A percentile compares a stretch with the other conserved stretches of the same genome.
These are phyloP conservation scores for Gallirallus australis DNA, from an alignment of 2,797 vertebrate species.

Conservation along the genomic window DNA sequence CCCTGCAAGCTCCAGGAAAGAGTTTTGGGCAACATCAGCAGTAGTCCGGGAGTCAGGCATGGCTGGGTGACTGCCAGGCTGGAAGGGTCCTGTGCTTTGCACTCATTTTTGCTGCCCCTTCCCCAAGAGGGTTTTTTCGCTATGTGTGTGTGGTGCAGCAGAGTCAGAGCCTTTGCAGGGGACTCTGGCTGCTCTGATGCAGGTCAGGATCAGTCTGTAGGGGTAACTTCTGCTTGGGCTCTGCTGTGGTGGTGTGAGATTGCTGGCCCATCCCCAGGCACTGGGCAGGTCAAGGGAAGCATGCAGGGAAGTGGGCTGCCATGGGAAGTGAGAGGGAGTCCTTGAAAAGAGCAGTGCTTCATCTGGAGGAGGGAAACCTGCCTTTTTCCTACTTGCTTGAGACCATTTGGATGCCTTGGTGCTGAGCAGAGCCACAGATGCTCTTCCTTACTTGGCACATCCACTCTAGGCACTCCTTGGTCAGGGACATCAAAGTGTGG, in stretches of 20 bases:
- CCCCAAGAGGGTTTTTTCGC: neutral
- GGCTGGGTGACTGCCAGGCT: neutral
- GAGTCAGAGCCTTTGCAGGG: neutral
- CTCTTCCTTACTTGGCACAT: neutral
- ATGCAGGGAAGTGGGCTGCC: neutral
- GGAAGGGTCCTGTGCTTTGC: neutral
- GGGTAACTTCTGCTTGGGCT: neutral
- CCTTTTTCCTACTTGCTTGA: neutral
- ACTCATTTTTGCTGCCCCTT: neutral
- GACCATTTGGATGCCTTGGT: neutral
- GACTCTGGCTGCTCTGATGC: neutral
- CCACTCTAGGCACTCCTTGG: neutral
- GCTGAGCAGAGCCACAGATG: neutral
- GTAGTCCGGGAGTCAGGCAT: accelerated
- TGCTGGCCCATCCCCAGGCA: neutral
- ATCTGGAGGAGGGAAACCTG: neutral
- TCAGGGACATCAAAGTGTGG: neutral
- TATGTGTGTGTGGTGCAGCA: neutral
- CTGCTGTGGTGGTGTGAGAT: neutral
- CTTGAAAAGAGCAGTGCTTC: neutral
- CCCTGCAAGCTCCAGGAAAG: neutral
- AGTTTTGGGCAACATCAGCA: neutral
- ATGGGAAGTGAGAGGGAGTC: neutral
- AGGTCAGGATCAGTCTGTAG: accelerated
- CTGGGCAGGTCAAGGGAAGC: neutral